phyloP scores from a whole-genome alignment of 2,888 invertebrate genomes.

The Amblyjoppa proteus region DNA sequence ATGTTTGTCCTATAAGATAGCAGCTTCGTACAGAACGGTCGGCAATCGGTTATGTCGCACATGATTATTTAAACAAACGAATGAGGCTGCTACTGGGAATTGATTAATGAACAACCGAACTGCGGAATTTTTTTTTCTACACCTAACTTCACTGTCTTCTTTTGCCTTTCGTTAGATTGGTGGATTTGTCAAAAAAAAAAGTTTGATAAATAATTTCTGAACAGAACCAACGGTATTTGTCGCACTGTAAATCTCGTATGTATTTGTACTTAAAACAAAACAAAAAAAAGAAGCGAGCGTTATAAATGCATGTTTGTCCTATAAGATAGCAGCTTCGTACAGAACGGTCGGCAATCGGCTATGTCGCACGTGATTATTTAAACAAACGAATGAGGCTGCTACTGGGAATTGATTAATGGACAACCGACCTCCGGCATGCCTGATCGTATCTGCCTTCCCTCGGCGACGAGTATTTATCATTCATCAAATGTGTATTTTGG shows the following conservation, averaged over 20 bases:
- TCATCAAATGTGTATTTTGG: constrained; percentile 34
- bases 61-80: background rate
- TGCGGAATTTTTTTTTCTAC: no score
- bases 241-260: background rate
- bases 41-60: background rate
- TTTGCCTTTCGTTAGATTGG: background rate
- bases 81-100: background rate
- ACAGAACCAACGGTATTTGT: background rate
- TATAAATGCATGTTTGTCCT: background rate
- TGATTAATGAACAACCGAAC: background rate
- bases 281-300: background rate
- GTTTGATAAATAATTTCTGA: background rate
- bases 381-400: background rate
- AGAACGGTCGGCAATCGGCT: background rate
- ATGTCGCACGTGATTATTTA: background rate
- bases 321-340: background rate
- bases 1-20: background rate
- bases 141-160: no score
- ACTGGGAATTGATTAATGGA: background rate
- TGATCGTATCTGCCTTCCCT: background rate
- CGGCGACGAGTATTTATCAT: constrained; percentile 2
- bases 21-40: no score
- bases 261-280: background rate
- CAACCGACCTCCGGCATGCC: background rate
- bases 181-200: background rate